Conservation (phyloP, 2,113 vertebrate species). For the Oxyruncus cristatus region DNA sequence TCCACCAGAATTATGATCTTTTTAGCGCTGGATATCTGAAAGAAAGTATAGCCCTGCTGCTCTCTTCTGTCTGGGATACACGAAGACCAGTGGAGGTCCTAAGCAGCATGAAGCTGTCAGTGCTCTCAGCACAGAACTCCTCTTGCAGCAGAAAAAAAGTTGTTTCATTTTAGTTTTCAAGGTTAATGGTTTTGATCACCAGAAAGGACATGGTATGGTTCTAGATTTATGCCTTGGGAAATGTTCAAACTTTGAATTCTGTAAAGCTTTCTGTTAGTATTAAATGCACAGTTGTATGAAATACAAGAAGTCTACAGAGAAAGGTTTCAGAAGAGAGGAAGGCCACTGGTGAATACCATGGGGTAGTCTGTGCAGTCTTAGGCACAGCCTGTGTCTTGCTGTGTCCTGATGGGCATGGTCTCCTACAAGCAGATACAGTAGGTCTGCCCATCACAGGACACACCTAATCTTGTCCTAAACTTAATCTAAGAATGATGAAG, state of each 20-base stretch:
- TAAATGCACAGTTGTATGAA: not conserved
- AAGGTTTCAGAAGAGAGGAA: not conserved
- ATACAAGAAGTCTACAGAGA: not conserved
- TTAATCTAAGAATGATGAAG: not conserved
- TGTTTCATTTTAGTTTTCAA: not conserved
- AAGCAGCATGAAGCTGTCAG: not conserved
- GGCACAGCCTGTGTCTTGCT: not conserved
- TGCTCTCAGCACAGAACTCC: not conserved
- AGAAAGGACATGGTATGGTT: fast-evolving
- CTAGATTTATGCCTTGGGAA: not conserved
- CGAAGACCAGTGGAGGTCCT: not conserved
- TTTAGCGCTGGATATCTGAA: not conserved
- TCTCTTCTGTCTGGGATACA: not conserved
- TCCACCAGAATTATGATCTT: not conserved
- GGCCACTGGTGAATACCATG: not conserved
- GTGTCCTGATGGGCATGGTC: not conserved
- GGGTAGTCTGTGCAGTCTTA: not conserved
- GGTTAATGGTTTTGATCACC: not conserved
- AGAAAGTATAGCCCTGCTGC: not conserved
- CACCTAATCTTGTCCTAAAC: not conserved
- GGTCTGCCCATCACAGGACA: not conserved
- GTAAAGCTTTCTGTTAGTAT: not conserved
- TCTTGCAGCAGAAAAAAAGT: not conserved
- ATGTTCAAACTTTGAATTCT: not conserved
- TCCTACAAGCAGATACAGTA: not conserved